These are phyloP conservation scores for Pelosia muscerda DNA, from an alignment of 2,888 invertebrate genomes.

Conservation along the genomic window DNA sequence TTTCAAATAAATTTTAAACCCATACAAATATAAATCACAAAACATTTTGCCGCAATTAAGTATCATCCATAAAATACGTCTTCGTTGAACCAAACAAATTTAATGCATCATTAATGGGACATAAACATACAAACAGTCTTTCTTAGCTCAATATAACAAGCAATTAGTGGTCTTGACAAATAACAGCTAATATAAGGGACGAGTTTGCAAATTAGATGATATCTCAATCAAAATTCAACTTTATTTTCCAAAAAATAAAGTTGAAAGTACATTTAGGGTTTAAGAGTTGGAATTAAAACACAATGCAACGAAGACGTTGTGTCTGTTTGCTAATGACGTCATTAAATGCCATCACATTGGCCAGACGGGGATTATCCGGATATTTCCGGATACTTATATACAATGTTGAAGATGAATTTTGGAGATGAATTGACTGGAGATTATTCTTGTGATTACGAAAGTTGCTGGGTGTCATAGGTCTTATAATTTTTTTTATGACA, in stretches of 20 bases:
- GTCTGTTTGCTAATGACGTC: constrained; percentile 77
- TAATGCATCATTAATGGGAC: constrained; percentile 65
- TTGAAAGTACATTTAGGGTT: constrained; percentile 20
- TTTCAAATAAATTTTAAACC: constrained; percentile 3
- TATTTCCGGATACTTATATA: constrained; percentile 42
- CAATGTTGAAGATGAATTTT: constrained; percentile 42
- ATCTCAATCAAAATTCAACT: constrained; percentile 36
- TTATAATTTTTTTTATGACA: not conserved
- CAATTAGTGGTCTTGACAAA: constrained; percentile 79
- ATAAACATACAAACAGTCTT: constrained; percentile 62
- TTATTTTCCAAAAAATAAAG: not conserved
- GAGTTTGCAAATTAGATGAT: constrained; percentile 45
- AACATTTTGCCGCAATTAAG: constrained; percentile 23
- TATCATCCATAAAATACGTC: constrained; percentile 42
- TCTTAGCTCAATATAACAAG: constrained; percentile 60
- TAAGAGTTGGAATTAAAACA: constrained; percentile 55
- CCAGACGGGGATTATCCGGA: constrained; percentile 70
- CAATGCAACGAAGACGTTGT: constrained; percentile 71
- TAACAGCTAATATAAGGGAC: constrained; percentile 70
- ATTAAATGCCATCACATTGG: constrained; percentile 69
- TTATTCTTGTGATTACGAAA: constrained; percentile 36
- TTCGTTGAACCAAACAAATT: constrained; percentile 41
- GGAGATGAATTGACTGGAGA: constrained; percentile 44
- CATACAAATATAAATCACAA: constrained; percentile 22
- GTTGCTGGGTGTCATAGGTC: constrained; percentile 12